A percentile compares a stretch with the other conserved stretches of the same genome.
Evolutionary conservation across 1,140 invertebrate genomes (phyloP).

Genomic region (Oscheius sp.): DNA sequence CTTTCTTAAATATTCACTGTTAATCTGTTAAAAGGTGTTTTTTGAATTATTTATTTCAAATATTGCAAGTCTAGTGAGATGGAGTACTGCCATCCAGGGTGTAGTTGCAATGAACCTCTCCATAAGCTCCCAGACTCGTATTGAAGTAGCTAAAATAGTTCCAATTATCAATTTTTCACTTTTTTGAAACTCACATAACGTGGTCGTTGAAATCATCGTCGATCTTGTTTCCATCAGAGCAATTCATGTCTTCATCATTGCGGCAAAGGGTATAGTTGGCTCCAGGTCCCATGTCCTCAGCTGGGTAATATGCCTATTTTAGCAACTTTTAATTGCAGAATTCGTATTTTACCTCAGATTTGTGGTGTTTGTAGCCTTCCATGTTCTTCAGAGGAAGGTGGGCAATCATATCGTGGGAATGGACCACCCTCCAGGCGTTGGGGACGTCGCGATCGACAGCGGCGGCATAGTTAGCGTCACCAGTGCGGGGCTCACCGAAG

Average conservation of each 20-base stretch:
- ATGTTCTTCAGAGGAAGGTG: constrained; percentile 31
- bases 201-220: neutral
- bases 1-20: no score
- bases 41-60: no score
- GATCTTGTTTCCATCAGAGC: neutral
- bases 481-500: constrained; percentile 37
- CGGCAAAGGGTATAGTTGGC: neutral
- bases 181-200: neutral
- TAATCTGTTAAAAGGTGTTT: no score
- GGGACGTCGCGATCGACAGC: constrained; percentile 34
- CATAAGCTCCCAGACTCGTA: neutral
- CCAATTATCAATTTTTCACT: neutral
- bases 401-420: constrained; percentile 32
- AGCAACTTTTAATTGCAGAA: neutral
- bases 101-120: neutral
- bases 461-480: constrained; percentile 30
- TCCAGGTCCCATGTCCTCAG: neutral
- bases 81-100: constrained; percentile 9
- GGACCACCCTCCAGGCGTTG: constrained; percentile 27
- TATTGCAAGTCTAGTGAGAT: no score
- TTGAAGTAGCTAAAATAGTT: constrained; percentile 6
- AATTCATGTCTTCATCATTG: constrained; percentile 1
- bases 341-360: constrained; percentile 22
- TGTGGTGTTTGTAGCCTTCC: constrained; percentile 34
- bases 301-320: neutral